Conservation (phyloP, 2,888 invertebrate species). For the Zhuqinia jingwanae region DNA sequence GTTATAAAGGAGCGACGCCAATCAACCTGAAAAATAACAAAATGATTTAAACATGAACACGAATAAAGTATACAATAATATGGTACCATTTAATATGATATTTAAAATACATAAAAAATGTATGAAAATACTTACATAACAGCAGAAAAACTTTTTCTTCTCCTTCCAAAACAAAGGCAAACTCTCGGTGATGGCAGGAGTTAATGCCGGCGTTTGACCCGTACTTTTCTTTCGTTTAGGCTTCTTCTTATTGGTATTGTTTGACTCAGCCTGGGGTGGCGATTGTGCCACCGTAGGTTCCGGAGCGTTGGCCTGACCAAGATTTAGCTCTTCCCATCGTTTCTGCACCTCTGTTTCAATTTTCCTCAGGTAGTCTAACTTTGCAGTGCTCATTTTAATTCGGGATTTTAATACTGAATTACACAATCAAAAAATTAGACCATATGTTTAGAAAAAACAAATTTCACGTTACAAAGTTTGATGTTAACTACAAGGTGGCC, state of each 20-base stretch:
- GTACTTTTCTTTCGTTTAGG: conserved; percentile 48
- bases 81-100: too few relatives aligned
- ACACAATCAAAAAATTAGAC: neutral
- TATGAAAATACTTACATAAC: conserved; percentile 87
- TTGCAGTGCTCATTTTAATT: conserved; percentile 96
- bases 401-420: neutral
- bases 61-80: too few relatives aligned
- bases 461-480: neutral
- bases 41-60: conserved; percentile 14
- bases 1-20: conserved; percentile 99
- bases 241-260: conserved; percentile 38
- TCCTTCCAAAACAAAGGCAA: conserved; percentile 7
- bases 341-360: conserved; percentile 93
- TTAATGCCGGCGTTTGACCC: conserved; percentile 8
- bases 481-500: too few relatives aligned
- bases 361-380: conserved; percentile 94
- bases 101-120: conserved; percentile 97
- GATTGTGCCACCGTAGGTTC: conserved; percentile 49
- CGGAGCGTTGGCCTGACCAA: conserved; percentile 92
- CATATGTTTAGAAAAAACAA: neutral
- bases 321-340: conserved; percentile 91
- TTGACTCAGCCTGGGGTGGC: conserved; percentile 30
- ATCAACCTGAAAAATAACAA: conserved; percentile 94
- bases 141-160: conserved; percentile 93
- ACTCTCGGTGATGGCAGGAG: conserved; percentile 41